Conservation (phyloP, 2,113 vertebrate species). For the Hemiscyllium ocellatum region DNA sequence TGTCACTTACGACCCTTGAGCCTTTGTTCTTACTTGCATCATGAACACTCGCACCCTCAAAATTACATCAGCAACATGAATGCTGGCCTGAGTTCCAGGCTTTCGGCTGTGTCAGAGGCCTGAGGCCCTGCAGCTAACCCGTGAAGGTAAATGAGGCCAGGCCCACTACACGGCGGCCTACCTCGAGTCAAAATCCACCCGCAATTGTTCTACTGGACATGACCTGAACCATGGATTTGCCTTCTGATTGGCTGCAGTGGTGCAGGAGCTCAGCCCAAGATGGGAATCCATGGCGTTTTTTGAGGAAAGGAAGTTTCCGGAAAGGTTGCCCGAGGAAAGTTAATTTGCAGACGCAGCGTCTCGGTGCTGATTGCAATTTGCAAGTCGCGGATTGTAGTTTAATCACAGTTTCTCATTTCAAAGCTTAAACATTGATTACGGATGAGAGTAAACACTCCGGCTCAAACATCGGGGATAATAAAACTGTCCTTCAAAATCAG, state of each 20-base stretch:
- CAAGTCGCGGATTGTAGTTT: not conserved
- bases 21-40: not conserved
- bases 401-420: not conserved
- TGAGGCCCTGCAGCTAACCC: not conserved
- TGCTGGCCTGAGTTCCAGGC: no score
- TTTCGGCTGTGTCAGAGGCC: no score
- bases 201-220: not conserved
- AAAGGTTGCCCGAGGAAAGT: not conserved
- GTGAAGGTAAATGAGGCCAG: no score
- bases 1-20: not conserved
- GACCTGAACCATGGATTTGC: no score
- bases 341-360: not conserved
- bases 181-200: not conserved
- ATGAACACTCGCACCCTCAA: not conserved
- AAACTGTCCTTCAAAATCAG: constrained; percentile 26
- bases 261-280: no score
- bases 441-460: constrained; percentile 1
- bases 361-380: not conserved
- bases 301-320: not conserved
- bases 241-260: no score
- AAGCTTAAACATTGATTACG: not conserved
- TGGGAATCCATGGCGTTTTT: not conserved
- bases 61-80: not conserved
- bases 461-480: not conserved
- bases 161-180: not conserved